Base-by-base conservation (phyloP, 2,113 vertebrate genomes). In the Equus przewalskii region DNA sequence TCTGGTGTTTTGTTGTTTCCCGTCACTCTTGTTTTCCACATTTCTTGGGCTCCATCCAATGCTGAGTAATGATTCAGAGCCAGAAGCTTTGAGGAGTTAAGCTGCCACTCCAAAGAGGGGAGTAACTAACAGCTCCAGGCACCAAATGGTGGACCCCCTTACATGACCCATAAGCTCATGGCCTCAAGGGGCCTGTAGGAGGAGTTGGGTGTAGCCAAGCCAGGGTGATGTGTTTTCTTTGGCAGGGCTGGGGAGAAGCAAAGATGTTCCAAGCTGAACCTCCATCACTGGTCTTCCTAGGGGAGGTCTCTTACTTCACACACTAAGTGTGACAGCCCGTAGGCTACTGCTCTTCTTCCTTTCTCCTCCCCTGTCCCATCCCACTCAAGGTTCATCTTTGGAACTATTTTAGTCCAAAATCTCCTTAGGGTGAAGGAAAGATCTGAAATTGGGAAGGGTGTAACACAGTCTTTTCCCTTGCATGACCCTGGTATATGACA, bases 51-150 rank as follows among this genome's bases (percentile, higher is more conserved):
- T 83, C 41, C 14, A 16, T 93, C 85, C 78, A 94, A n/a, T 51
- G 51, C 79, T 86, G 70, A 96, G 93, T 88, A 92, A 89, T 24
- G 78, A 93, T 56, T 88, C 51, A 81, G 51, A 90, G 81, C n/a
- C 56, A 54, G 58, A 73, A 85, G 33, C 16, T 56, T 19, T 36
- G 58, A 78, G 78, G 85, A 58, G 1, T 14, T 58, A 67, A 65
- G 36, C 51, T 70, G 46, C 49, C 30, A 10, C 73, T 88, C 85
- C 56, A n/a, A 51, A 44, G 62, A 46, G n/a, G 28, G 80, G 28
- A 36, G 41, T 54, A 41, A 65, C 56, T 69, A 5, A 41, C 22
- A 76, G 65, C 73, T 62, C 81, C 70, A 89, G 91, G 73, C 64
- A 62, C 46, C 81, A 78, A 21, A 11, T 0, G 4, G 19, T 15